Evolutionary conservation across 2,888 invertebrate species (phyloP), one percentile per base, ranked within the genome.

Genomic region (Sympetrum striolatum): DNA sequence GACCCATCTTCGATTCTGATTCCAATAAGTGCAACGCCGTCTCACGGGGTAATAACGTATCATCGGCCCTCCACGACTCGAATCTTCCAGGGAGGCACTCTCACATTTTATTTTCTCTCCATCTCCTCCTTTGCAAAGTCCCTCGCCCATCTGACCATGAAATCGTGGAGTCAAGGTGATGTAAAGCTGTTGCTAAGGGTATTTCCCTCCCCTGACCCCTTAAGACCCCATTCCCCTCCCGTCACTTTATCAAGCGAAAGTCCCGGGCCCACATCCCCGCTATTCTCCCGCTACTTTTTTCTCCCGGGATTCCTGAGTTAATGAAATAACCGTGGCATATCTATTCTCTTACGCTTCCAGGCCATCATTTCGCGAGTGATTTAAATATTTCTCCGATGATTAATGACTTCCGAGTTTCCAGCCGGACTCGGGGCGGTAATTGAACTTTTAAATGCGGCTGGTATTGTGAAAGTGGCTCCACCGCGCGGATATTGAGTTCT

Each of bases 171-270:
- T 53, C 82, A 82, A 82, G 82, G 82, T 82, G 58, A 82, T 37
- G 82, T 82, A 58, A 82, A 58, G 31, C 82, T 82, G 82, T 82
- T 82, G 82, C 82, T 25, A 82, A 60, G 82, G 82, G 53, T 82
- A 58, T 82, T 53, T 58, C 18, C 82, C 31, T 22, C 82, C 58
- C 25, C 58, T 58, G 25, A 64, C n/a, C 64, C n/a, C 64, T 64
- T 44, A n/a, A n/a, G n/a, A 58, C 58, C 58, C n/a, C 64, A 18
- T n/a, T 60, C 60, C 60, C n/a, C 58, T 22, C 58, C 12, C 22
- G 22, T n/a, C 18, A 60, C 18, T 60, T n/a, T 60, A 6, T n/a
- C 18, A 60, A 18, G 5, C 18, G 22, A 5, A 5, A 60, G 22
- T 60, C 60, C 5, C 64, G 44, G 10, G 8, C 58, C 14, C 58